phyloP scores from a whole-genome alignment of 1,140 invertebrate genomes.

The Sitophilus oryzae region DNA sequence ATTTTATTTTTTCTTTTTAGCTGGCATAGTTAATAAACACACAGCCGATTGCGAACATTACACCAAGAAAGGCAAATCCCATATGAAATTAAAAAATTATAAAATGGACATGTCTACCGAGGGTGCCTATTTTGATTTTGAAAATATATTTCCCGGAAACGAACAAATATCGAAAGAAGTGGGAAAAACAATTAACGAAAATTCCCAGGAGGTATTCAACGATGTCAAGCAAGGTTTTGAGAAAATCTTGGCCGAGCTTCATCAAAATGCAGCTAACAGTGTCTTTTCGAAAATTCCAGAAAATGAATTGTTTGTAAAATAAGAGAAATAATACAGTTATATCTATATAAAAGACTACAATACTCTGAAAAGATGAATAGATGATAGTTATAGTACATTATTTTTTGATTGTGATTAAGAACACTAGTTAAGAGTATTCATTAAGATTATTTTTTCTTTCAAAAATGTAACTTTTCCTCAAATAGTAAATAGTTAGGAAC shows the following conservation, averaged over 20 bases:
- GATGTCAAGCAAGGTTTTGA: conserved; percentile 27
- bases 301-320: conserved; percentile 43
- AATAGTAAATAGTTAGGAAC: no score
- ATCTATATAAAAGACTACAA: neutral
- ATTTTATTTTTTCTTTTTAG: conserved; percentile 10
- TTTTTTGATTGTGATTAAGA: no score
- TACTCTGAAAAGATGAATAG: neutral
- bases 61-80: conserved; percentile 24
- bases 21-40: conserved; percentile 13
- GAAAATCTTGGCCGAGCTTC: conserved; percentile 42
- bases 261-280: conserved; percentile 42
- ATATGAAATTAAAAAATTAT: conserved; percentile 15
- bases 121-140: conserved; percentile 21
- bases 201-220: conserved; percentile 27
- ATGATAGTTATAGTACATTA: no score
- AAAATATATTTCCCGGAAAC: conserved; percentile 31
- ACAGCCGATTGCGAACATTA: conserved; percentile 32
- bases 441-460: no score
- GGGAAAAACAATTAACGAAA: conserved; percentile 29
- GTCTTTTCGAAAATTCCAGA: conserved; percentile 45
- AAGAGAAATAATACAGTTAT: neutral
- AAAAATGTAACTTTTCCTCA: no score
- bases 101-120: conserved; percentile 21
- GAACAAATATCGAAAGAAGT: conserved; percentile 26
- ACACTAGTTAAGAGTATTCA: no score